Percentiles rank a stretch among this genome's conserved stretches.
Evolutionary conservation across 2,888 invertebrate genomes (phyloP).

Genomic region (Drosophila tanythrix): DNA sequence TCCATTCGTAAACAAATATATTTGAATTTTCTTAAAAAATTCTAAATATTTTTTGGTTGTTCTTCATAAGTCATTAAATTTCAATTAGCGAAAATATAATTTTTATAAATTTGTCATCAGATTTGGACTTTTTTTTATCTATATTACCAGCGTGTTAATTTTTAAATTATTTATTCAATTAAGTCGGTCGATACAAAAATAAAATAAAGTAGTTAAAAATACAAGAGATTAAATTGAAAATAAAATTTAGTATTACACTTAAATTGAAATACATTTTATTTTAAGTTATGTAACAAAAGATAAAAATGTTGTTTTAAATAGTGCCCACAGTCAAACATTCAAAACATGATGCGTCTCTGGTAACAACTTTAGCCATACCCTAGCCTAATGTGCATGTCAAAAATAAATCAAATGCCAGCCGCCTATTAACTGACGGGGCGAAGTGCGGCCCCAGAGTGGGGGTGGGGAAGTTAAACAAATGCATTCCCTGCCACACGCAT

Average conservation of each 20-base stretch:
- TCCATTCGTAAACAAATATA: background rate
- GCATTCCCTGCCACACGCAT: constrained; percentile 21
- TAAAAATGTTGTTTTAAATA: background rate
- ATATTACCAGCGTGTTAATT: background rate
- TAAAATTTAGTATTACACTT: background rate
- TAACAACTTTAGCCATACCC: constrained; percentile 15
- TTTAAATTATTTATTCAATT: background rate
- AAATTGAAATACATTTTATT: background rate
- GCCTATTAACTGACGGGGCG: constrained; percentile 7
- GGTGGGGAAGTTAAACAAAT: constrained; percentile 29
- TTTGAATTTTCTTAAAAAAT: background rate
- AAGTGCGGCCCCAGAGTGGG: background rate
- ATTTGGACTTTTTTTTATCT: background rate
- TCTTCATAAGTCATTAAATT: background rate
- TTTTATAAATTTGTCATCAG: background rate
- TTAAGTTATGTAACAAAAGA: background rate
- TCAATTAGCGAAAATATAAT: background rate
- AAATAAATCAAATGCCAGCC: constrained; percentile 33
- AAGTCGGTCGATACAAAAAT: background rate
- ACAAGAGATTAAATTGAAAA: background rate
- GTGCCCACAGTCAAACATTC: background rate
- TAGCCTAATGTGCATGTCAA: constrained; percentile 22
- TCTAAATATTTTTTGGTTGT: background rate
- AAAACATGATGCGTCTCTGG: background rate
- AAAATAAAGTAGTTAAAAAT: background rate